Evolutionary conservation across 2,888 invertebrate genomes (phyloP), one percentile per base, ranked within the genome.

Genomic region (Sinelater perroti): DNA sequence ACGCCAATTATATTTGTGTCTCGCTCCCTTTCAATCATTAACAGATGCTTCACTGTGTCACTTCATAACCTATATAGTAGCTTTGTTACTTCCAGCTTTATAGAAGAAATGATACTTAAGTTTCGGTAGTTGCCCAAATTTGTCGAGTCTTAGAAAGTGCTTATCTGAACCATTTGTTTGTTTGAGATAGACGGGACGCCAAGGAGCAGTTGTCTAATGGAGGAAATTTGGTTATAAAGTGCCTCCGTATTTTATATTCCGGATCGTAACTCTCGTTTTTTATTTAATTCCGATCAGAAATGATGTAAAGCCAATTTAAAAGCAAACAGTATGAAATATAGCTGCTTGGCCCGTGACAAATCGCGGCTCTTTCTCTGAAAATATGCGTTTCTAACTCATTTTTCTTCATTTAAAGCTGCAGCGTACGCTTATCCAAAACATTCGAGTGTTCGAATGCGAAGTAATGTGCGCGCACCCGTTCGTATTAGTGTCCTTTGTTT

Each of bases 1-100:
- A 65, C 67, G 64, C 69, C 69, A 71, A 70, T 71, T 71, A 71
- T 64, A 62, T 64, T 66, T 64, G 61, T 68, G 65, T 66, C 62
- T 63, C 63, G 51, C 64, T 68, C 69, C 67, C 64, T 67, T 56
- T 64, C 65, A 55, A 68, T 70, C 69, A 68, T 70, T 68, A 67
- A 67, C 63, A 66, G 62, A 64, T 62, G 65, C 68, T 70, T 61
- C 59, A 65, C 62, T 53, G 51, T 47, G 53, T 62, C 60, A 62
- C 64, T 57, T 64, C 53, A 56, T 60, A 64, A 63, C 60, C 65
- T 66, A 62, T 63, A n/a, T 65, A 52, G 46, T 54, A 61, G 56
- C 59, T 46, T 62, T 64, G 47, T 51, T 57, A 44, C 56, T 31
- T 57, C 52, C 51, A 45, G 38, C 38, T 31, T 31, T 50, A 47